These are phyloP conservation scores for Tauraco hartlaubi DNA, from an alignment of 2,797 vertebrate species.

Conservation along the genomic window DNA sequence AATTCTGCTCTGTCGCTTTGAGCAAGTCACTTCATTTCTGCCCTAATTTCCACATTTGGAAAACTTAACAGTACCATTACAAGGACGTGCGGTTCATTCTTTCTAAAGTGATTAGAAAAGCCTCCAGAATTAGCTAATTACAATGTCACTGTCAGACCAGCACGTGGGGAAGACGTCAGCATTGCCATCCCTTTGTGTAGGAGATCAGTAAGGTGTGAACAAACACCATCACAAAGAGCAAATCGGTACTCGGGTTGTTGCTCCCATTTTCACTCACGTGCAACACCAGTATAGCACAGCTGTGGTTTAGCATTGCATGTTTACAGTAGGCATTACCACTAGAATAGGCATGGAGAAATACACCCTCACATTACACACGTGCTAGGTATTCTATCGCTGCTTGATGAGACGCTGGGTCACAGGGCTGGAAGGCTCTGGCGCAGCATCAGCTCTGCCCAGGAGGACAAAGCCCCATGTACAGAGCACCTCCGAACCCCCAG, in stretches of 20 bases:
- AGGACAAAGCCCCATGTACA: neutral
- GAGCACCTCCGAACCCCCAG: neutral
- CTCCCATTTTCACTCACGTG: too few relatives aligned
- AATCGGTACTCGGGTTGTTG: neutral
- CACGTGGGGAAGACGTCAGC: neutral
- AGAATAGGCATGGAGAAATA: neutral
- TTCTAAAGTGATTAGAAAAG: neutral
- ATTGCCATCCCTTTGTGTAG: neutral
- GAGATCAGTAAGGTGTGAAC: neutral
- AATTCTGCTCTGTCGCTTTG: neutral
- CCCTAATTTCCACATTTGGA: neutral
- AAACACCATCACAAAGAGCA: neutral
- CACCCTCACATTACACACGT: accelerated
- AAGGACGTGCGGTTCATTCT: neutral
- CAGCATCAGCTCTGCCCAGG: accelerated
- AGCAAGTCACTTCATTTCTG: neutral
- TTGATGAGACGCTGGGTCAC: neutral
- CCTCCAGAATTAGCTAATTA: neutral
- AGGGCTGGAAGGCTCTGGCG: accelerated
- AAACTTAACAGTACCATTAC: neutral
- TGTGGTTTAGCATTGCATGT: neutral
- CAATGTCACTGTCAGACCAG: neutral
- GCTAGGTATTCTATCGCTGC: accelerated
- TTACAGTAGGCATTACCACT: neutral
- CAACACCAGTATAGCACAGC: neutral